phyloP scores from a whole-genome alignment of 1,140 invertebrate genomes.

The Drosophila neocordata region DNA sequence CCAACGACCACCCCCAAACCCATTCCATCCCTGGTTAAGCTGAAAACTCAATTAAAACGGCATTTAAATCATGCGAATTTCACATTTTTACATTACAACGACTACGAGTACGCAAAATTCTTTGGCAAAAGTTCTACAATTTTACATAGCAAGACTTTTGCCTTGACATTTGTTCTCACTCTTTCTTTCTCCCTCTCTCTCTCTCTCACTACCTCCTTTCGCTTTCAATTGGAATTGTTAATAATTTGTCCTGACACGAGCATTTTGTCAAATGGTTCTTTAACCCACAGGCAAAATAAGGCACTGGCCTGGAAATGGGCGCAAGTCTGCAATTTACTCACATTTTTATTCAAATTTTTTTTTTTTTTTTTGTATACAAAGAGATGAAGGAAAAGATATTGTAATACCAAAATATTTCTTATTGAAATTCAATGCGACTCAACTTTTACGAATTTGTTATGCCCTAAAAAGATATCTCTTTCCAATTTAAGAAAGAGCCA shows the following conservation, averaged over 20 bases:
- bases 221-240: conserved; percentile 64
- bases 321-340: conserved; percentile 73
- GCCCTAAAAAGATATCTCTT: no score
- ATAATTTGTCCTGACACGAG: conserved; percentile 69
- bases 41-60: conserved; percentile 77
- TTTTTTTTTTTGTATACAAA: conserved; percentile 55
- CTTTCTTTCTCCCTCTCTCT: conserved; percentile 14
- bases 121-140: conserved; percentile 44
- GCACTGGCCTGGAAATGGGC: conserved; percentile 40
- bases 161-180: conserved; percentile 15
- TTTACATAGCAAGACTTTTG: conserved; percentile 16
- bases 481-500: no score
- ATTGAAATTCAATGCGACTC: conserved; percentile 49
- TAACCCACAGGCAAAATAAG: conserved; percentile 14
- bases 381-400: conserved; percentile 17
- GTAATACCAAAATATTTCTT: conserved; percentile 33
- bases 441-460: background rate
- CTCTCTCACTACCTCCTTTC: conserved; percentile 5
- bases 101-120: conserved; percentile 42
- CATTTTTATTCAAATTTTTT: conserved; percentile 76
- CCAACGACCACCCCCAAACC: background rate
- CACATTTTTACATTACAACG: conserved; percentile 47
- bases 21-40: background rate
- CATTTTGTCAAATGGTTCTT: conserved; percentile 24
- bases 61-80: conserved; percentile 78